Conservation (phyloP, 2,797 vertebrate species). For the Scomberomorus guttatus region DNA sequence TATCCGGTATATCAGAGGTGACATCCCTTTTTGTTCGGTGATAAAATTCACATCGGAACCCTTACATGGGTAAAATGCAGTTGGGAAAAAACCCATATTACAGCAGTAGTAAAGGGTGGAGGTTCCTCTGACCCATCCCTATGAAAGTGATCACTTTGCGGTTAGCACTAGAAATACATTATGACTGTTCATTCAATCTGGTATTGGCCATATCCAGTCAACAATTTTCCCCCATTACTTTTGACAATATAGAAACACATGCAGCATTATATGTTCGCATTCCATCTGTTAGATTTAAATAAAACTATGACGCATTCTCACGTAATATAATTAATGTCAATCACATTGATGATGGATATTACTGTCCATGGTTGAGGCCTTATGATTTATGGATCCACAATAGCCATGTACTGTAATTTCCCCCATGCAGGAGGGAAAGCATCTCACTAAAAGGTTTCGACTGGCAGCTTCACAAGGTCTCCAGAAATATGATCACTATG, state of each 20-base stretch:
- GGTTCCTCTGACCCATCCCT: slow-evolving; percentile 74
- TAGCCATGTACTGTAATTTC: slow-evolving; percentile 19
- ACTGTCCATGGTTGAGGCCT: neutral
- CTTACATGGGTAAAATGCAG: slow-evolving; percentile 70
- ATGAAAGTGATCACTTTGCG: slow-evolving; percentile 79
- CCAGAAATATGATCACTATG: slow-evolving; percentile 66
- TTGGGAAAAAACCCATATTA: slow-evolving; percentile 78
- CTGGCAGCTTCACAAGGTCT: slow-evolving; percentile 62
- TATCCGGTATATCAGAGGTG: slow-evolving; percentile 59
- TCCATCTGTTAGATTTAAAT: neutral
- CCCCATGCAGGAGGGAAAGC: slow-evolving; percentile 9
- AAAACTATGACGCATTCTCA: slow-evolving; percentile 9
- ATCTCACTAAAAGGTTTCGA: slow-evolving; percentile 22
- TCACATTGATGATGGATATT: slow-evolving; percentile 9
- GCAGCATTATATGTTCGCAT: slow-evolving; percentile 3
- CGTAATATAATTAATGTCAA: neutral
- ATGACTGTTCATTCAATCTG: slow-evolving; percentile 70
- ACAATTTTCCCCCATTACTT: slow-evolving; percentile 41
- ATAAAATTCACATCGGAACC: slow-evolving; percentile 75
- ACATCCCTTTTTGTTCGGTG: slow-evolving; percentile 79
- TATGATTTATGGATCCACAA: slow-evolving; percentile 50
- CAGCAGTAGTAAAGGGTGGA: slow-evolving; percentile 49
- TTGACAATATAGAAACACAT: slow-evolving; percentile 45
- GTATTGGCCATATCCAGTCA: slow-evolving; percentile 47
- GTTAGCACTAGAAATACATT: slow-evolving; percentile 70